Evolutionary conservation across 2,113 vertebrate genomes (phyloP).

Genomic region (Pionites leucogaster): DNA sequence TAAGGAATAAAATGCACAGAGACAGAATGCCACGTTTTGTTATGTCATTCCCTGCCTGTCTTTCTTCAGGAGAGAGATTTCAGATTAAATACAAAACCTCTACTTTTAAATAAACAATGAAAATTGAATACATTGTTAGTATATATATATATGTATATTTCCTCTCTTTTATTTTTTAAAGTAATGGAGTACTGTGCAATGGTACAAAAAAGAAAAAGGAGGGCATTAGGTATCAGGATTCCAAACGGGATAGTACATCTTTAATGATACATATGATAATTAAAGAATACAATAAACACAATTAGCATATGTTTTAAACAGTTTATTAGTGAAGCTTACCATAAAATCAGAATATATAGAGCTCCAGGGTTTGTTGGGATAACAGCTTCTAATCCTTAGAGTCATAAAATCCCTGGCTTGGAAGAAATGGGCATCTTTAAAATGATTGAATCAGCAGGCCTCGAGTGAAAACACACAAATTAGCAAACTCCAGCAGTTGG

Average conservation of each 20-base stretch:
- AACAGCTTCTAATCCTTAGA: constrained; percentile 70
- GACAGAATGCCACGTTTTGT: constrained; percentile 29
- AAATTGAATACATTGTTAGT: not conserved
- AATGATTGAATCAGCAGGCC: constrained; percentile 69
- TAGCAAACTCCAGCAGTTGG: constrained; percentile 63
- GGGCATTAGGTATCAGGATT: constrained; percentile 45
- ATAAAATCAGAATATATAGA: constrained; percentile 70
- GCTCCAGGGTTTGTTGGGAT: constrained; percentile 66
- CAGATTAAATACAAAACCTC: not conserved
- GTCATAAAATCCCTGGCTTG: constrained; percentile 74
- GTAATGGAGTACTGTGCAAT: not conserved
- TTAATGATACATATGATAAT: constrained; percentile 68
- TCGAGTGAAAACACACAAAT: constrained; percentile 71
- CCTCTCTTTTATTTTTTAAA: not conserved
- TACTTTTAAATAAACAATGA: constrained; percentile 6
- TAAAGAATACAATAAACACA: constrained; percentile 73
- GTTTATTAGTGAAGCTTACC: constrained; percentile 76
- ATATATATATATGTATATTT: not conserved
- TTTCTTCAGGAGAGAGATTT: constrained; percentile 10
- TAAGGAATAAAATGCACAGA: constrained; percentile 12
- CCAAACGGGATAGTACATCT: constrained; percentile 57
- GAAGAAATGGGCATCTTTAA: constrained; percentile 72
- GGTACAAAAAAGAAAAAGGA: not conserved
- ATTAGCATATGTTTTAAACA: constrained; percentile 74
- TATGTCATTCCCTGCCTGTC: constrained; percentile 17